Evolutionary conservation across 2,888 invertebrate species (phyloP).

Genomic region (Lasioglossum calceatum): DNA sequence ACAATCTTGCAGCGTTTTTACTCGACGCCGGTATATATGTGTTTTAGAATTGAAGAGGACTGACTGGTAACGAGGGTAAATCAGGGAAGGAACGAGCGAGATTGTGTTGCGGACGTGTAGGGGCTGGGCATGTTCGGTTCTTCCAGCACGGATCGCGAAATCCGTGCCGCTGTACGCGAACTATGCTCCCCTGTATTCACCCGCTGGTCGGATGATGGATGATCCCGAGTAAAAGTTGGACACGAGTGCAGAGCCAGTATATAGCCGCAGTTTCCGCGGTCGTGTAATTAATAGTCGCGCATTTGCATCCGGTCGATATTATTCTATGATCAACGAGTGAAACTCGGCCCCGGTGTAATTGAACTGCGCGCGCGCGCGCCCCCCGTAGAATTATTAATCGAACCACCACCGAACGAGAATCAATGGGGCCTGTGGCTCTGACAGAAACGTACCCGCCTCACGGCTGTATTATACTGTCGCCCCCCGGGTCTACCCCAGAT

Average conservation of each 20-base stretch:
- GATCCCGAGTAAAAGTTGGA: constrained; percentile 46
- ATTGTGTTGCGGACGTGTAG: neutral
- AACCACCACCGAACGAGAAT: constrained; percentile 49
- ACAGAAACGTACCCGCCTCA: constrained; percentile 55
- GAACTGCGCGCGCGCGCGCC: constrained; percentile 32
- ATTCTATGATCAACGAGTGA: constrained; percentile 63
- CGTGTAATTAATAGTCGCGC: constrained; percentile 62
- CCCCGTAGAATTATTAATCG: constrained; percentile 60
- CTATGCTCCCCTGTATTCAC: neutral
- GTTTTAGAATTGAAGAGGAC: neutral
- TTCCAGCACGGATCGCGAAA: constrained; percentile 17
- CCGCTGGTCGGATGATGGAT: constrained; percentile 35
- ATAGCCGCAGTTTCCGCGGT: constrained; percentile 42
- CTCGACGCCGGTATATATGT: neutral
- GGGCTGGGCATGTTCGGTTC: neutral
- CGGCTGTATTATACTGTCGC: constrained; percentile 32
- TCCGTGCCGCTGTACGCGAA: constrained; percentile 16
- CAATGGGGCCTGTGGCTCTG: constrained; percentile 52
- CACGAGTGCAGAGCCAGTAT: constrained; percentile 34
- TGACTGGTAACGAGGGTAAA: neutral
- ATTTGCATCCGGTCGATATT: constrained; percentile 58
- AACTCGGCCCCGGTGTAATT: constrained; percentile 51
- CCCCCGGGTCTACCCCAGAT: constrained; percentile 6
- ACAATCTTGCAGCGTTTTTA: neutral
- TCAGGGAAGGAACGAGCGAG: neutral